A percentile compares a stretch with the other conserved stretches of the same genome.
Conservation (phyloP, 2,888 invertebrate species). For the Autographa gamma region DNA sequence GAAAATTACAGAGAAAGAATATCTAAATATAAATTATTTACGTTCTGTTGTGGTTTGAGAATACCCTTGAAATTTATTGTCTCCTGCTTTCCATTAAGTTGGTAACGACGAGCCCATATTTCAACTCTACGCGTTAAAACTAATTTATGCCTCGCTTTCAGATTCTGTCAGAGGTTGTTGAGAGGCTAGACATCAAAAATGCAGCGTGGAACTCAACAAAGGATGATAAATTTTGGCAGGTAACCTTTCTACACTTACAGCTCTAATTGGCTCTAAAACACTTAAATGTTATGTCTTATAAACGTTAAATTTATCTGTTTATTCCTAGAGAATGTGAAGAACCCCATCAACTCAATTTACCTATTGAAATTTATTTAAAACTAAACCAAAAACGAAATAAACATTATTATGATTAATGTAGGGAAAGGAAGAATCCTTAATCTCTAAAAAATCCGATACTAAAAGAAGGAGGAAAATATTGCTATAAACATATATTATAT, state of each 20-base stretch:
- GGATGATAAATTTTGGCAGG: constrained; percentile 86
- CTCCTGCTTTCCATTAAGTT: constrained; percentile 15
- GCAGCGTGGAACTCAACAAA: constrained; percentile 88
- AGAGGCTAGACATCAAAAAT: constrained; percentile 86
- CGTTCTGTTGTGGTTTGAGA: neutral
- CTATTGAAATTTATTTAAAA: too few relatives aligned
- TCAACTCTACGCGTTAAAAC: constrained; percentile 14
- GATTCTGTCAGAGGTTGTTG: constrained; percentile 87
- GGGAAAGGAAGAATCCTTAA: neutral
- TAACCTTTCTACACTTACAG: constrained; percentile 47
- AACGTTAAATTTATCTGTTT: too few relatives aligned
- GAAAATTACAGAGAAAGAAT: constrained; percentile 1
- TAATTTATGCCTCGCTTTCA: constrained; percentile 51
- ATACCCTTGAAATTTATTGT: constrained; percentile 16
- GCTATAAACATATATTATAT: neutral
- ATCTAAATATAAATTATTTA: neutral
- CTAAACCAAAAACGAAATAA: too few relatives aligned
- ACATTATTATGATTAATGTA: too few relatives aligned
- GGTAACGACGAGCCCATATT: constrained; percentile 10
- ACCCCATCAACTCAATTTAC: too few relatives aligned
- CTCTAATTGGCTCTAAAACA: too few relatives aligned
- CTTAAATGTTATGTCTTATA: too few relatives aligned
- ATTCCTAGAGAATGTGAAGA: too few relatives aligned
- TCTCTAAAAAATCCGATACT: neutral
- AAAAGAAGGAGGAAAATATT: neutral